These are phyloP conservation scores for Chionomys nivalis DNA, from an alignment of 2,113 vertebrate genomes.

Conservation along the genomic window DNA sequence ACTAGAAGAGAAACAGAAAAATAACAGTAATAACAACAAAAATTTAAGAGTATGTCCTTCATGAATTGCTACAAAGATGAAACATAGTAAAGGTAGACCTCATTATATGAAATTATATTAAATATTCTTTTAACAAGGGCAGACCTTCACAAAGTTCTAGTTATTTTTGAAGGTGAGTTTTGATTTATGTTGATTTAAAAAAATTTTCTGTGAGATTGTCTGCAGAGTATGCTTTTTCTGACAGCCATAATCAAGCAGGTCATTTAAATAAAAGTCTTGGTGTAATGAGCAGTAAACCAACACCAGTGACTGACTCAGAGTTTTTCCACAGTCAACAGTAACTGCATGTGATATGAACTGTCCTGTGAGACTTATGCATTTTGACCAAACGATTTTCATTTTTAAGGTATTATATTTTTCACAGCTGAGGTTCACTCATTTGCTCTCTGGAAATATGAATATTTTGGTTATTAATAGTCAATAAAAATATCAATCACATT, in stretches of 20 bases:
- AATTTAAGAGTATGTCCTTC: constrained; percentile 10
- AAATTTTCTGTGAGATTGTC: constrained; percentile 59
- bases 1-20: constrained; percentile 45
- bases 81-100: constrained; percentile 53
- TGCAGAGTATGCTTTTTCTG: constrained; percentile 67
- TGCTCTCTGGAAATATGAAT: neutral
- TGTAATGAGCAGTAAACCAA: constrained; percentile 58
- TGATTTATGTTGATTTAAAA: constrained; percentile 74
- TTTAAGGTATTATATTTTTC: constrained; percentile 52
- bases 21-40: neutral
- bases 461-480: neutral
- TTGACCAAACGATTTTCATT: constrained; percentile 55
- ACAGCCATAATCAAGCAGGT: constrained; percentile 68
- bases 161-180: constrained; percentile 71
- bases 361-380: constrained; percentile 15
- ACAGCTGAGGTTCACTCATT: neutral
- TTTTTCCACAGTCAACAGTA: neutral
- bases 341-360: constrained; percentile 21
- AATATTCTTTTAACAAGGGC: constrained; percentile 57
- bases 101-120: constrained; percentile 50
- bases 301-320: constrained; percentile 40
- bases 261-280: constrained; percentile 43
- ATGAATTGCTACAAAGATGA: constrained; percentile 37
- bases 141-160: constrained; percentile 44
- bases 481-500: constrained; percentile 31